phyloP scores from a whole-genome alignment of 2,888 invertebrate species.

The Synanthedon andrenaeformis region DNA sequence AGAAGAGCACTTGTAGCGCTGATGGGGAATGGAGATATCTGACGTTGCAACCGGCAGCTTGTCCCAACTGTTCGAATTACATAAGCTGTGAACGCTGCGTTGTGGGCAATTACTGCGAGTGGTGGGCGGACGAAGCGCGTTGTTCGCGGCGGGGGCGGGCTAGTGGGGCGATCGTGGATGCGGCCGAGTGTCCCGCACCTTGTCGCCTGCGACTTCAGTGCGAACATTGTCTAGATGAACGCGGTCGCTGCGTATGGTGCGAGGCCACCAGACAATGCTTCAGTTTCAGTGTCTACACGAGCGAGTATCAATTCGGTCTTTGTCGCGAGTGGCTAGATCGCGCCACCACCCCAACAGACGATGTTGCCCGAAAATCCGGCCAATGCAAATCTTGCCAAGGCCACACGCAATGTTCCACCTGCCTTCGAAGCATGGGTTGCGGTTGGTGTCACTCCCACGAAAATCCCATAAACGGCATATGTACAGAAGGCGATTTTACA shows the following conservation, averaged over 20 bases:
- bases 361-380: conserved; percentile 54
- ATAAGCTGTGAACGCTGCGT: conserved; percentile 90
- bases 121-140: conserved; percentile 90
- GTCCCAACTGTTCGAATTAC: conserved; percentile 89
- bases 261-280: conserved; percentile 93
- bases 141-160: conserved; percentile 85
- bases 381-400: conserved; percentile 86
- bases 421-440: conserved; percentile 86
- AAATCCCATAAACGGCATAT: conserved; percentile 89
- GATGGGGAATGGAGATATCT: conserved; percentile 81
- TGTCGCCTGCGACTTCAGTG: conserved; percentile 84
- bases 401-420: conserved; percentile 81
- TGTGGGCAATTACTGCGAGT: conserved; percentile 84
- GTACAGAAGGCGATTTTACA: conserved; percentile 88
- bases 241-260: conserved; percentile 95
- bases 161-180: conserved; percentile 73
- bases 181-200: conserved; percentile 80
- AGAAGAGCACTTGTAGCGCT: conserved; percentile 70
- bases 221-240: conserved; percentile 85
- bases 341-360: conserved; percentile 65
- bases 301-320: conserved; percentile 92
- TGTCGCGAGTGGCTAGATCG: conserved; percentile 95
- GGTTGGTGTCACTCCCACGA: conserved; percentile 94
- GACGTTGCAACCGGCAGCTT: conserved; percentile 84
- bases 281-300: conserved; percentile 95